Evolutionary conservation across 1,140 invertebrate genomes (phyloP), one percentile per base, ranked within the genome.

Genomic region (Pemphigus obesinymphae): DNA sequence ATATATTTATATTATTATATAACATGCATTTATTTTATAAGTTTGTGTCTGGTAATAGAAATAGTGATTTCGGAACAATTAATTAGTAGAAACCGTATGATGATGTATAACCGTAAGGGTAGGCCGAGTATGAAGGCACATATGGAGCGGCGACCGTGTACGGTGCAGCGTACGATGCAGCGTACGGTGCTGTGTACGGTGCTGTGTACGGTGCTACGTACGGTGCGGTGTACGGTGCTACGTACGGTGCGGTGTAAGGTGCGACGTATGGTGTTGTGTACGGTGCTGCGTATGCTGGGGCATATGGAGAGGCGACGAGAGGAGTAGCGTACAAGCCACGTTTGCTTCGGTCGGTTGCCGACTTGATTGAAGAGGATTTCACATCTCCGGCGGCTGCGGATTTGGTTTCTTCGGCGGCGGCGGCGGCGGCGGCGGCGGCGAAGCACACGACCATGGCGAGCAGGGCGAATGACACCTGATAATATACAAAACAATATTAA

Each of bases 101-200:
- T 10, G 76, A 80, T 26, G 55, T 55, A 13, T 50, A 73, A 31
- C 70, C 70, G 45, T 73, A 73, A 0, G 70, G 70, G 70, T 73
- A 73, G 0, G 76, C 37, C 2, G 23, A n/a, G 53, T 80, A 80
- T 1, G 76, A 45, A 5, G 75, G 61, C 1, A 78, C 37, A 13
- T 78, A 75, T 0, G 72, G 72, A 34, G 72, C 37, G 45, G 72
- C 73, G 20, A 76, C 73, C n/a, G 73, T 31, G 53, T 78, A 78
- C 6, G 73, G 73, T 0, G 66, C n/a, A 0, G 37, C 66, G 20
- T n/a, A n/a, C n/a, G 53, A 58, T 58, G 53, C 53, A 13, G 26
- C 50, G 50, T 76, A 76, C 7, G 73, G 73, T 0, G 73, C 20
- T 1, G 50, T 20, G 72, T 73, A 73, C 17, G 70, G 70, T 20